Conservation (phyloP, 2,888 invertebrate genomes). For the Eristalis pertinax region DNA sequence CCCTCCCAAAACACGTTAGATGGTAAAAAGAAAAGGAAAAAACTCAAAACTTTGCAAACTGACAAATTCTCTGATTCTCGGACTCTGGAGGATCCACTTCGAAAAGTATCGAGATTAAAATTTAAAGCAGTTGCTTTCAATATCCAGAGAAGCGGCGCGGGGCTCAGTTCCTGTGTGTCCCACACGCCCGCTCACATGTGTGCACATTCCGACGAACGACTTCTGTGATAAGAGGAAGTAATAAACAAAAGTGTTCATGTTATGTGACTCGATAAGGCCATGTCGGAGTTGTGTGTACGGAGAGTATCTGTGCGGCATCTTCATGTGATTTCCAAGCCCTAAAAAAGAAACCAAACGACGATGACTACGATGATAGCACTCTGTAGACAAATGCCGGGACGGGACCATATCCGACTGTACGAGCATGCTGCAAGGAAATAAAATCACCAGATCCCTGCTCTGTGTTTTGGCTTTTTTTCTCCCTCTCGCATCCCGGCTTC, state of each 20-base stretch:
- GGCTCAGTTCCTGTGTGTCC: background rate
- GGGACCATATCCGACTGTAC: background rate
- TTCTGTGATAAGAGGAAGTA: conserved; percentile 35
- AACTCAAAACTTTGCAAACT: conserved; percentile 5
- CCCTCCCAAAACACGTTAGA: background rate
- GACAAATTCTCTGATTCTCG: background rate
- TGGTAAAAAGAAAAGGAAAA: background rate
- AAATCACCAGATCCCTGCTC: conserved; percentile 8
- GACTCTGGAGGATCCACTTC: conserved; percentile 9
- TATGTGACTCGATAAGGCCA: conserved; percentile 44
- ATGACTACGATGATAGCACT: conserved; percentile 35
- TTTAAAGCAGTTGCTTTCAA: conserved; percentile 33
- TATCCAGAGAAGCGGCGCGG: background rate
- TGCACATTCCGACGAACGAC: conserved; percentile 6
- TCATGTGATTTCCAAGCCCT: conserved; percentile 6
- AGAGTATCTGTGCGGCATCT: conserved; percentile 13
- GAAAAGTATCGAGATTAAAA: conserved; percentile 34
- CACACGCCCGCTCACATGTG: background rate
- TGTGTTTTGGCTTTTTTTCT: background rate
- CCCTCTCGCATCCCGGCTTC: background rate
- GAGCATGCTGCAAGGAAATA: background rate
- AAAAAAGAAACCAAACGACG: background rate
- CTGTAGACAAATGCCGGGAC: conserved; percentile 30
- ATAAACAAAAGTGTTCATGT: conserved; percentile 52
- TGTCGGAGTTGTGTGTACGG: background rate